Conservation (phyloP, 1,140 invertebrate species). For the Nomia melanderi region DNA sequence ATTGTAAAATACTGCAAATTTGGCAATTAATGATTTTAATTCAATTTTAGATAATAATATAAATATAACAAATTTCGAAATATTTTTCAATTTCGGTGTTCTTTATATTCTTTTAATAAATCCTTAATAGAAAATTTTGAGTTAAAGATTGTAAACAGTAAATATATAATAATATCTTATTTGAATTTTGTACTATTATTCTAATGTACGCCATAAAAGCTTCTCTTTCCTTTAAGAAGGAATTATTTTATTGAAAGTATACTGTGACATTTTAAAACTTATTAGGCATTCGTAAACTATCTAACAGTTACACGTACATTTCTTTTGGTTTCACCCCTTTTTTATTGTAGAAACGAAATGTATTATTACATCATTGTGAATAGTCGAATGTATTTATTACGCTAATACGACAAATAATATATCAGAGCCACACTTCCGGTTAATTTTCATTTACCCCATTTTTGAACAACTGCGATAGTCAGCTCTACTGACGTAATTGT, state of each 20-base stretch:
- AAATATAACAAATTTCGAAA: no score
- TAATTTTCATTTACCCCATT: conserved; percentile 48
- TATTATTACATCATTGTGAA: conserved; percentile 8
- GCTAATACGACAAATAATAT: conserved; percentile 53
- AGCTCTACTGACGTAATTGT: conserved; percentile 32
- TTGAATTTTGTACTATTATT: no score
- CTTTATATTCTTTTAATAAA: no score
- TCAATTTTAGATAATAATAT: no score
- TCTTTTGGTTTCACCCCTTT: background rate
- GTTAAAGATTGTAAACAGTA: no score
- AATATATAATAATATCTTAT: no score
- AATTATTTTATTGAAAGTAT: background rate
- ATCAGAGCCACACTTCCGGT: conserved; percentile 25
- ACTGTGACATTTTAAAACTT: background rate
- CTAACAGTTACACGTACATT: background rate
- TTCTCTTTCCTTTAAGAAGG: no score
- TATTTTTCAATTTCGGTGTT: no score
- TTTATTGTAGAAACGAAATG: background rate
- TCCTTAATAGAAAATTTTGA: no score
- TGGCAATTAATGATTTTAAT: no score
- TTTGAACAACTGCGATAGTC: conserved; percentile 26
- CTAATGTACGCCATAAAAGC: no score
- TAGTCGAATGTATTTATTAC: conserved; percentile 50
- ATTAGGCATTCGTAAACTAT: background rate
- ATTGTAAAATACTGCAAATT: no score